A percentile compares a stretch with the other conserved stretches of the same genome.
These are phyloP conservation scores for Himalopsyche kuldschensis DNA, from an alignment of 2,888 invertebrate genomes.

Conservation along the genomic window DNA sequence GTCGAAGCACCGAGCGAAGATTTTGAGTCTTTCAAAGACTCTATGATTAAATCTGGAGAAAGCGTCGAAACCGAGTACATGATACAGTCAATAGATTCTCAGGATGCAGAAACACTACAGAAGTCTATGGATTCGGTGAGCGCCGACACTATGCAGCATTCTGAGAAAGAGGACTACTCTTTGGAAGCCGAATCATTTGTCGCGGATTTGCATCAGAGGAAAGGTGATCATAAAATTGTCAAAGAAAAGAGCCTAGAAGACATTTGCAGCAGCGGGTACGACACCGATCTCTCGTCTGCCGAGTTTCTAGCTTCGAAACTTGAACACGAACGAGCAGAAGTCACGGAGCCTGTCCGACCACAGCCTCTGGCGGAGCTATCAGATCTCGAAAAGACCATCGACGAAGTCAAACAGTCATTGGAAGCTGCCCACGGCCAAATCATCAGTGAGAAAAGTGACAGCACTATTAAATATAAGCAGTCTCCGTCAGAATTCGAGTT, in stretches of 20 bases:
- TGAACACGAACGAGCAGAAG: conserved; percentile 57
- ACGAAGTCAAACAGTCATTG: conserved; percentile 71
- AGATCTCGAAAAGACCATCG: conserved; percentile 69
- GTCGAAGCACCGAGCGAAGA: conserved; percentile 33
- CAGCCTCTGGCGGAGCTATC: conserved; percentile 58
- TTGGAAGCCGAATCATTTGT: conserved; percentile 59
- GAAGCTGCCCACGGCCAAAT: conserved; percentile 72
- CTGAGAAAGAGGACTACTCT: conserved; percentile 50
- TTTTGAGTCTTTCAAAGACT: conserved; percentile 49
- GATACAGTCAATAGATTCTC: conserved; percentile 58
- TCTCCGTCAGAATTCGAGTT: conserved; percentile 76
- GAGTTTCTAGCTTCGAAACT: conserved; percentile 62
- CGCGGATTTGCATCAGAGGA: conserved; percentile 50
- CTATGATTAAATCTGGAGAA: conserved; percentile 59
- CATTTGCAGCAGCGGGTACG: conserved; percentile 69
- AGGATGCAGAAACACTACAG: conserved; percentile 57
- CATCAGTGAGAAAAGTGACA: conserved; percentile 65
- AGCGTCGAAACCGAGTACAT: conserved; percentile 58
- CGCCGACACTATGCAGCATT: conserved; percentile 57
- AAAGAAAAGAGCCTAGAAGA: conserved; percentile 65
- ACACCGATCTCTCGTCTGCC: conserved; percentile 67
- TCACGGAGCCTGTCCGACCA: conserved; percentile 57
- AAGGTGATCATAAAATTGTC: conserved; percentile 53
- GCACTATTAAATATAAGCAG: conserved; percentile 69
- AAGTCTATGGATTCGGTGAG: conserved; percentile 59